Evolutionary conservation across 92 coral and sea anemone species (phyloP), one percentile per base, ranked within the genome.

Genomic region (Porites rus): DNA sequence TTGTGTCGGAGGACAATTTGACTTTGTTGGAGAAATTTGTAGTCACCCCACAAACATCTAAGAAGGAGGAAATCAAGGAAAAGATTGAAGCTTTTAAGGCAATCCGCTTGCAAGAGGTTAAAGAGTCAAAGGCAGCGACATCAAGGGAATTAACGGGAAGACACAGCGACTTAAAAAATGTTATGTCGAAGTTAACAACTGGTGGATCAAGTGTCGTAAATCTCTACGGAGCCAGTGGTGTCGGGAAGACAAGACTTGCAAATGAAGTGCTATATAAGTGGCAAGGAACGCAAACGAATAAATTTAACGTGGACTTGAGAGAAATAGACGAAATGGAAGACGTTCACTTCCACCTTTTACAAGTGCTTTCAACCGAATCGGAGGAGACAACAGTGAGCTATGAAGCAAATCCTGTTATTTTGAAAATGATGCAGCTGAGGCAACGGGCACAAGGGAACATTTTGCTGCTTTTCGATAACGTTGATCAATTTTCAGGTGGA

Each of bases 191-290:
- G 56, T 53, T 76, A 24, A 58, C 46, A 3, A 51, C 66, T 3
- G 84, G 71, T 13, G 59, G 31, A 65, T 80, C 84, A 14, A 28
- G 73, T 67, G 75, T 83, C 53, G 50, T 92, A 2, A 90, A 90
- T 12, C 73, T 90, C 20, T 58, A 87, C 51, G 96, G 96, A 20
- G 79, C 68, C 7, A 82, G 87, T 10, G 96, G 96, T 10, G 92
- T 93, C 2, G 96, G 96, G 0, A 93, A 93, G 78, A 93, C 96
- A 0, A 70, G 76, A 8, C 79, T 93, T 5, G 96, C 96, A 22
- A 76, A 24, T 6, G 75, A 84, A 64, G 90, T 84, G 0, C 63
- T 86, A 0, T 22, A 75, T 25, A 8, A 78, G 78, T 21, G 62
- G 74, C 31, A 20, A 22, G 81, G 79, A 19, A 82, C 67, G 12